A percentile compares a stretch with the other conserved stretches of the same genome.
These are phyloP conservation scores for Cepphus grylle DNA, from an alignment of 2,113 vertebrate species.

Conservation along the genomic window DNA sequence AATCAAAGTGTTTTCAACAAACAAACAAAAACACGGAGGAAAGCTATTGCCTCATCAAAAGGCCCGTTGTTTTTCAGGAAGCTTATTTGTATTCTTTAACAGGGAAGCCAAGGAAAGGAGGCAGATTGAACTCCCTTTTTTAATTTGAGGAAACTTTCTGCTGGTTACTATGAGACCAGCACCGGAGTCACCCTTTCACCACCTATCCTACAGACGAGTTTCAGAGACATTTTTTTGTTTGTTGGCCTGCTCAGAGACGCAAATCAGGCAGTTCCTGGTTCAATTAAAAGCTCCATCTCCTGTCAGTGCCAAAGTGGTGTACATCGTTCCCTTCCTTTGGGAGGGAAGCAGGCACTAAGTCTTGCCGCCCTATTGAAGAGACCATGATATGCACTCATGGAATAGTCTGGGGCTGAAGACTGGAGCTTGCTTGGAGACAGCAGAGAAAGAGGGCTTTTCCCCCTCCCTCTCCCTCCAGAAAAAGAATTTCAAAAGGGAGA, in stretches of 20 bases:
- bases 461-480: neutral
- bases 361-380: neutral
- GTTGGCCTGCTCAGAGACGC: neutral
- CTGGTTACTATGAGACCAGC: neutral
- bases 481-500: neutral
- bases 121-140: neutral
- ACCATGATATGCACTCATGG: rapidly evolving
- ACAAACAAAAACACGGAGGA: conserved; percentile 10
- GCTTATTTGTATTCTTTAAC: conserved; percentile 27
- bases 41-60: neutral
- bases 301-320: neutral
- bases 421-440: neutral
- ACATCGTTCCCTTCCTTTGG: neutral
- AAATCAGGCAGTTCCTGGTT: neutral
- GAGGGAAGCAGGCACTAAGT: neutral
- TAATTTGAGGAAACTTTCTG: neutral
- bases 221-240: neutral
- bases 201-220: neutral
- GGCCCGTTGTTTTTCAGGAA: neutral
- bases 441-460: neutral
- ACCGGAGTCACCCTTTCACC: neutral
- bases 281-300: neutral
- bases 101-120: neutral
- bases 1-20: conserved; percentile 44
- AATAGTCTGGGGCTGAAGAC: neutral